Evolutionary conservation across 2,113 vertebrate genomes (phyloP).

Genomic region (Colius striatus): DNA sequence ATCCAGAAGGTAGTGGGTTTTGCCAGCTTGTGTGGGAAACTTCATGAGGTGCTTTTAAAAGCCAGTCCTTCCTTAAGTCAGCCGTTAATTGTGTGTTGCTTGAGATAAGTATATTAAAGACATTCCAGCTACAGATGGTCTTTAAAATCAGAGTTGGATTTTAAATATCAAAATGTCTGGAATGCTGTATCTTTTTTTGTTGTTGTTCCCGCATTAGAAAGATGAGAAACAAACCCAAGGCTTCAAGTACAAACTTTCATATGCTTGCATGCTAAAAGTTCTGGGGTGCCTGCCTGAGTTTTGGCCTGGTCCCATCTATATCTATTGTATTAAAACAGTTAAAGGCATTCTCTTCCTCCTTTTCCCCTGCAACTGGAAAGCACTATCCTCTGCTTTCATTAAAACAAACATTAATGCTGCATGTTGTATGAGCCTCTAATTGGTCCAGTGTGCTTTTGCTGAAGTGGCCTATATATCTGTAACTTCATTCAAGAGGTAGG

Average conservation of each 20-base stretch:
- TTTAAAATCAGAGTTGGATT: background rate
- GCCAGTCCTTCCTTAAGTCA: background rate
- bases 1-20: background rate
- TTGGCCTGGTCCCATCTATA: background rate
- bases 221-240: background rate
- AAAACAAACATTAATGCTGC: constrained; percentile 21
- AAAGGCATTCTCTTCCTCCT: background rate
- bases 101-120: background rate
- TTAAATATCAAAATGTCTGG: background rate
- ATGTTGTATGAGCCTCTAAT: background rate
- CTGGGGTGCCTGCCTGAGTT: background rate
- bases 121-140: background rate
- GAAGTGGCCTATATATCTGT: background rate
- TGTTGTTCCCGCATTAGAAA: background rate
- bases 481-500: background rate
- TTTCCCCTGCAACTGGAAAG: constrained; percentile 19
- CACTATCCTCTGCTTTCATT: background rate
- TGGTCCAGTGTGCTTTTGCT: background rate
- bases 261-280: background rate
- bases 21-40: background rate
- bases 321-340: background rate
- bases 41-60: background rate
- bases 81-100: background rate
- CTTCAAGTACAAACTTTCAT: background rate
- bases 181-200: background rate